Conservation (phyloP, 2,113 vertebrate species). For the Nothocercus julius region DNA sequence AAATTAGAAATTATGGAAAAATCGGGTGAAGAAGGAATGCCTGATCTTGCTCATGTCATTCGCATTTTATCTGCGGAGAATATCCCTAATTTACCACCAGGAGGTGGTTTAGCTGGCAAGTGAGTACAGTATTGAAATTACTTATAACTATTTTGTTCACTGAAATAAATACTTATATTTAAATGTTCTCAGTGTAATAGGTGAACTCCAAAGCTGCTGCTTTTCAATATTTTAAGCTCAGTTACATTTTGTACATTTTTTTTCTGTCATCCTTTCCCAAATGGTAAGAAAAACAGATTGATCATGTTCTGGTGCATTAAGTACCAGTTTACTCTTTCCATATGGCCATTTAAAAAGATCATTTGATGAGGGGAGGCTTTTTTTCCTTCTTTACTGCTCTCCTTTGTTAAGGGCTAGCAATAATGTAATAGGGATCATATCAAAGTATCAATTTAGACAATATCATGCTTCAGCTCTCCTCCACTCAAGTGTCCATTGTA, state of each 20-base stretch:
- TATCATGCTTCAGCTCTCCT: background rate
- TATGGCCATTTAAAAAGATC: background rate
- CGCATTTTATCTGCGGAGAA: slow-evolving; percentile 93
- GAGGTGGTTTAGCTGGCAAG: slow-evolving; percentile 98
- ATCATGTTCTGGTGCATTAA: background rate
- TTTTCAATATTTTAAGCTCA: background rate
- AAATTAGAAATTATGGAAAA: slow-evolving; percentile 92
- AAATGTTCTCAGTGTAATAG: background rate
- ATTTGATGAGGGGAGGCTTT: background rate
- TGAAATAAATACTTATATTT: background rate
- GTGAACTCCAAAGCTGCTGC: background rate
- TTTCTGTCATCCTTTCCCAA: background rate
- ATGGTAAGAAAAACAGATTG: background rate
- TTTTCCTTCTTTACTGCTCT: background rate
- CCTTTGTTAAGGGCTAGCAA: background rate
- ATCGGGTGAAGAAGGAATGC: slow-evolving; percentile 91
- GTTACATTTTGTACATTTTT: background rate
- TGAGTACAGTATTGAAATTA: slow-evolving; percentile 76
- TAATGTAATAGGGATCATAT: background rate
- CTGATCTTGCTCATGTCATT: slow-evolving; percentile 94
- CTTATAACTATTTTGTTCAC: background rate
- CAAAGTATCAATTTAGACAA: background rate
- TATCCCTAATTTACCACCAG: slow-evolving; percentile 93
- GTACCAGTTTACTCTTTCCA: background rate
- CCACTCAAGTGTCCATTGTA: background rate